phyloP scores from a whole-genome alignment of 1,140 invertebrate genomes.

The Drosophila miranda region DNA sequence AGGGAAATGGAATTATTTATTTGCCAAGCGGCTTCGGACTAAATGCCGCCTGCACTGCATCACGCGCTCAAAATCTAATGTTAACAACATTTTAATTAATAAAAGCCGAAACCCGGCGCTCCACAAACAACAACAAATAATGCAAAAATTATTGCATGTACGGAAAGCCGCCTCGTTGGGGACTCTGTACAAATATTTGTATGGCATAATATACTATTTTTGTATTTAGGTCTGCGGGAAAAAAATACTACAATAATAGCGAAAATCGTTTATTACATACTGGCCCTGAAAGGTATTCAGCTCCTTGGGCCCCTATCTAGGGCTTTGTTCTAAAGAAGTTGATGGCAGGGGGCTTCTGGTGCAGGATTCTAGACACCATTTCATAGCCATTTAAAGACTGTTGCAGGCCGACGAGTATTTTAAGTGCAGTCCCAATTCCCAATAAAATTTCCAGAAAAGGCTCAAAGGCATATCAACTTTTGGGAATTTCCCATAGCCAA shows the following conservation, averaged over 20 bases:
- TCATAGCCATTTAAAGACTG: too few species aligned
- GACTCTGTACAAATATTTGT: constrained; percentile 57
- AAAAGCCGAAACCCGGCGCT: constrained; percentile 11
- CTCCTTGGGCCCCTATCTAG: too few species aligned
- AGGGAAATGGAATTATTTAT: constrained; percentile 65
- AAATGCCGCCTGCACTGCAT: constrained; percentile 39
- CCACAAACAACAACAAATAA: constrained; percentile 44
- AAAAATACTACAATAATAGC: not conserved
- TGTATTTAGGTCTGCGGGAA: not conserved
- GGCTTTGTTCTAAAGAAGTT: too few species aligned
- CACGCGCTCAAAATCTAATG: constrained; percentile 69
- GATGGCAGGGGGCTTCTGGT: too few species aligned
- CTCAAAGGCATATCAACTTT: too few species aligned
- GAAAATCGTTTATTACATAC: not conserved
- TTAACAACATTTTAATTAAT: constrained; percentile 54
- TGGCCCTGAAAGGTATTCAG: too few species aligned
- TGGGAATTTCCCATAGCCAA: constrained; percentile 6
- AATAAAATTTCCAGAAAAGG: too few species aligned
- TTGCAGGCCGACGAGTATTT: too few species aligned
- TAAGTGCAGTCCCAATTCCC: too few species aligned
- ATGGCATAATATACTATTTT: constrained; percentile 35
- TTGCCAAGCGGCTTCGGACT: constrained; percentile 53
- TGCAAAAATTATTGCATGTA: constrained; percentile 33
- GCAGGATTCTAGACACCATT: too few species aligned
- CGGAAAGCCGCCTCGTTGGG: constrained; percentile 20